Base-by-base conservation (phyloP, 1,140 invertebrate genomes). In the Thaumatotibia leucotreta region DNA sequence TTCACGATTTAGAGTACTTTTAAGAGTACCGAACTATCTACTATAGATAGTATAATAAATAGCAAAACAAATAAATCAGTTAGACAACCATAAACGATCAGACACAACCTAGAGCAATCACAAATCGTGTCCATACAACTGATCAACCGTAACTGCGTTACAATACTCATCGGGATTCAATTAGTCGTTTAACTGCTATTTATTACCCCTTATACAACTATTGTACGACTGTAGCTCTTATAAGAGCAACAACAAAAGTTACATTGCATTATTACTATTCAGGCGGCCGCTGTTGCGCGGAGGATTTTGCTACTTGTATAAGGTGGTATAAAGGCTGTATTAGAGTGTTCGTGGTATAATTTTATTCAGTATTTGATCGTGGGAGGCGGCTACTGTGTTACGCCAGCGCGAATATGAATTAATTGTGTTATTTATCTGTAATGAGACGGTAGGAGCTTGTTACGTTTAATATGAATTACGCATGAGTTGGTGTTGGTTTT, bases 341-440 rank as follows among this genome's bases (percentile, higher is more conserved):
- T 58, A 27, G 5, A 29, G 52, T 58, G 52, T 8, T 8, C n/a
- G 52, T 24, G 23, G 33, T 14, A n/a, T 58, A 58, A 58, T 58
- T 58, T 14, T 58, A 58, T 58, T 58, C 52, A 22, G 27, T 27
- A 45, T 45, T 58, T n/a, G 24, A 31, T 27, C 52, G 52, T 58
- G 52, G 52, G 52, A 24, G 52, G 52, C 24, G 27, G 52, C 52
- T 58, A 58, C 52, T 27, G 52, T 58, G 52, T 27, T 58, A 58
- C 52, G 52, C 24, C 24, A 58, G 23, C 23, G 50, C 23, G 52
- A 24, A 29, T 27, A 58, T 58, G 24, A 27, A 58, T 58, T 58
- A 58, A 58, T 58, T 58, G 52, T 58, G 52, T 58, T 52, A 52
- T 52, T 58, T 58, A 58, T 58, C 52, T 24, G 52, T 58, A 58